Evolutionary conservation across 2,888 invertebrate genomes (phyloP).

Genomic region (Pristionchus entomophagus): DNA sequence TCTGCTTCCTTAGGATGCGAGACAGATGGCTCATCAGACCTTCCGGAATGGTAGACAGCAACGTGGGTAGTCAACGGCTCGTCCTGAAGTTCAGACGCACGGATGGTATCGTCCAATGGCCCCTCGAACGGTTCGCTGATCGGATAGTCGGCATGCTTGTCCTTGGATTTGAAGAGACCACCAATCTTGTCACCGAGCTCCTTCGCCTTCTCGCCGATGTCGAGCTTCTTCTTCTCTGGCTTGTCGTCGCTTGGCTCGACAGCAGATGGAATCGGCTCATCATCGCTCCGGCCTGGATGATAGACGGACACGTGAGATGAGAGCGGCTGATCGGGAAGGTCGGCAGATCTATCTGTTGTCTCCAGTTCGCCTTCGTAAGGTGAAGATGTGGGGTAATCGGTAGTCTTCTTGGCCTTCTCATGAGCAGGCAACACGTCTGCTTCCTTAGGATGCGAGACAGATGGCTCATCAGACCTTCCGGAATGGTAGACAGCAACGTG

Average conservation of each 20-base stretch:
- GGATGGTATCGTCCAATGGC: constrained; percentile 2
- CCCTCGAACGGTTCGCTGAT: not conserved
- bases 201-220: constrained; percentile 20
- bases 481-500: constrained; percentile 25
- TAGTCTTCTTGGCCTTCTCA: not conserved
- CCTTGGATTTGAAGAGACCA: not conserved
- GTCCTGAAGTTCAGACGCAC: not conserved
- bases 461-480: not conserved
- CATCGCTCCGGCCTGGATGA: constrained; percentile 1
- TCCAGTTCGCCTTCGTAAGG: constrained; percentile 7
- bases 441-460: not conserved
- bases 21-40: not conserved
- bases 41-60: constrained; percentile 19
- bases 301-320: constrained; percentile 5
- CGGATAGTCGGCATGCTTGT: constrained; percentile 26
- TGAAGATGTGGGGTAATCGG: not conserved
- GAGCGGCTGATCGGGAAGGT: not conserved
- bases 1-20: not conserved
- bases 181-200: not conserved
- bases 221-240: constrained; percentile 32
- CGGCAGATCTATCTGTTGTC: not conserved
- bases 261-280: not conserved
- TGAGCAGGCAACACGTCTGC: not conserved
- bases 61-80: not conserved
- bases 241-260: not conserved